Conservation (phyloP, 2,113 vertebrate genomes). For the Pampusana beccarii region DNA sequence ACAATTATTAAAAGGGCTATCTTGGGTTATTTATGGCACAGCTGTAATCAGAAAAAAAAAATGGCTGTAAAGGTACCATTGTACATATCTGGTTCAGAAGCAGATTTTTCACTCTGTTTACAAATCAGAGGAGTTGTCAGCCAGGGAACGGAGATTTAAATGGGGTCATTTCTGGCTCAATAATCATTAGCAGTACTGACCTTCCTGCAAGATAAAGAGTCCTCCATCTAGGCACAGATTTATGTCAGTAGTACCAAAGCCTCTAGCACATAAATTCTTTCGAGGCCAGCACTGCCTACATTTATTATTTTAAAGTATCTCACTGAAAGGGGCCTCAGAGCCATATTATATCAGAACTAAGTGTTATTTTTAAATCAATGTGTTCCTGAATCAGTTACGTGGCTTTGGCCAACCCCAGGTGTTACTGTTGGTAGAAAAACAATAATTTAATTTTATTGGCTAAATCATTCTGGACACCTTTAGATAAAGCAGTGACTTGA, state of each 20-base stretch:
- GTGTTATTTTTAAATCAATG: conserved; percentile 31
- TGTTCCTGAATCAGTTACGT: background rate
- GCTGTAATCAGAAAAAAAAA: background rate
- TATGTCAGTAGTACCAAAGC: background rate
- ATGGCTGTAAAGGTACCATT: conserved; percentile 6
- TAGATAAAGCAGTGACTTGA: background rate
- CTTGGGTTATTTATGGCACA: background rate
- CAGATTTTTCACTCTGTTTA: background rate
- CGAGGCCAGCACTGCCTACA: background rate
- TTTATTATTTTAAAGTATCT: conserved; percentile 12
- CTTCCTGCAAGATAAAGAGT: background rate
- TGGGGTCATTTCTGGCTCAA: conserved; percentile 17
- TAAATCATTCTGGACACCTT: background rate
- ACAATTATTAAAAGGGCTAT: background rate
- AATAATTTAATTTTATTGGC: conserved; percentile 1
- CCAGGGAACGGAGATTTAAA: background rate
- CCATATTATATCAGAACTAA: background rate
- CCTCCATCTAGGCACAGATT: conserved; percentile 5
- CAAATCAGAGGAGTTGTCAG: background rate
- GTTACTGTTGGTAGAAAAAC: background rate
- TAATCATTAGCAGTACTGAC: conserved; percentile 4
- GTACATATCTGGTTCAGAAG: background rate
- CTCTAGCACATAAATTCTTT: conserved; percentile 21
- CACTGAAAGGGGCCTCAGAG: conserved; percentile 10
- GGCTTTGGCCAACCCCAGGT: background rate